These are phyloP conservation scores for Drosophila suboccidentalis DNA, from an alignment of 2,888 invertebrate genomes.

Conservation along the genomic window DNA sequence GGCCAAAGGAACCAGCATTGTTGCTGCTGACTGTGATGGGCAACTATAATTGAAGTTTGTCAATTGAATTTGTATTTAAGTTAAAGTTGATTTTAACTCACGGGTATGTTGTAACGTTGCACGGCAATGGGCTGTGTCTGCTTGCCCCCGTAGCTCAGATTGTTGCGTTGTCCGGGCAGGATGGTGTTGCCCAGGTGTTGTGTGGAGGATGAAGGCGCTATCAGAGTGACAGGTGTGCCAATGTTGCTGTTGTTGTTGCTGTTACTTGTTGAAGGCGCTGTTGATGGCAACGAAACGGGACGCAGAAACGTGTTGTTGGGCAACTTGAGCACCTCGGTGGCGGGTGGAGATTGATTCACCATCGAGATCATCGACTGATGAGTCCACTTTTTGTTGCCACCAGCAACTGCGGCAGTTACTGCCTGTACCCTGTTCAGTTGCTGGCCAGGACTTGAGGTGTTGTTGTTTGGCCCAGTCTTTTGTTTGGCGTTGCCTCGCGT, in stretches of 20 bases:
- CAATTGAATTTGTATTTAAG: not conserved
- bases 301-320: slow-evolving; percentile 83
- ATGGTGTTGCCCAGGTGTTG: slow-evolving; percentile 49
- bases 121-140: slow-evolving; percentile 64
- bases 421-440: slow-evolving; percentile 39
- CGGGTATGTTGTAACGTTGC: slow-evolving; percentile 82
- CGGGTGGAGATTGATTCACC: slow-evolving; percentile 45
- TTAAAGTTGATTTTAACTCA: slow-evolving; percentile 49
- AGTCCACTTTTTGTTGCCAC: slow-evolving; percentile 61
- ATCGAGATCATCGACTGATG: slow-evolving; percentile 53
- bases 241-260: slow-evolving; percentile 39
- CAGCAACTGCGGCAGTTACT: slow-evolving; percentile 6
- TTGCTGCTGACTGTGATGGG: slow-evolving; percentile 74
- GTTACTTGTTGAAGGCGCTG: slow-evolving; percentile 33
- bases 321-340: slow-evolving; percentile 78
- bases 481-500: slow-evolving; percentile 28
- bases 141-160: slow-evolving; percentile 39
- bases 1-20: slow-evolving; percentile 45
- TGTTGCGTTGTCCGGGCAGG: slow-evolving; percentile 50
- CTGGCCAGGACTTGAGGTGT: slow-evolving; percentile 18
- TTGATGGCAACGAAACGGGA: slow-evolving; percentile 63
- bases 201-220: slow-evolving; percentile 46
- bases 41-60: slow-evolving; percentile 57
- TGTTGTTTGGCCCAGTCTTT: slow-evolving; percentile 20
- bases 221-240: slow-evolving; percentile 38